These are phyloP conservation scores for Serilophus lunatus DNA, from an alignment of 2,113 vertebrate genomes.

Conservation along the genomic window DNA sequence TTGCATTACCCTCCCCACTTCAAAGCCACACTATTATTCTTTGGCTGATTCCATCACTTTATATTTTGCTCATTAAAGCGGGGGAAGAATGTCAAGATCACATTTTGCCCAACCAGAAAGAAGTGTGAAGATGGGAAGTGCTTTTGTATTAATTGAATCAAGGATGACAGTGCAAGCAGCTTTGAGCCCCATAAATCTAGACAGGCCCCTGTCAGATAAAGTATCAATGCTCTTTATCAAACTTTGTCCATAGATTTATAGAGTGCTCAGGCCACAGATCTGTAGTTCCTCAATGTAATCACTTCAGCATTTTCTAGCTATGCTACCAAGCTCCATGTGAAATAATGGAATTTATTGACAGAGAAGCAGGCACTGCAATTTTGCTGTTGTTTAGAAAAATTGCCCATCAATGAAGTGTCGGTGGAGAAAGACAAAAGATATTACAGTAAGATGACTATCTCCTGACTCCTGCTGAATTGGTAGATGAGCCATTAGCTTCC, in stretches of 20 bases:
- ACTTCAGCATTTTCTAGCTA: conserved; percentile 54
- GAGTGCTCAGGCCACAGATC: conserved; percentile 59
- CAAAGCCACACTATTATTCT: background rate
- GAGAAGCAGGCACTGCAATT: conserved; percentile 61
- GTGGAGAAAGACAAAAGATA: conserved; percentile 60
- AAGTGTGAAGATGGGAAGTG: background rate
- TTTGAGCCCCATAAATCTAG: conserved; percentile 53
- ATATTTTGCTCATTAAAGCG: conserved; percentile 17
- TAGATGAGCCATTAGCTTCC: conserved; percentile 30
- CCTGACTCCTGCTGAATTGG: conserved; percentile 52
- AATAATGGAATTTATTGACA: conserved; percentile 74
- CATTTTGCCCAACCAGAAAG: conserved; percentile 20
- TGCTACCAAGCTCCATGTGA: conserved; percentile 51
- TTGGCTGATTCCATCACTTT: background rate
- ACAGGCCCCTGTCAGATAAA: conserved; percentile 51
- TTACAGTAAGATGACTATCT: conserved; percentile 47
- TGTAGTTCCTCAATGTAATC: conserved; percentile 61
- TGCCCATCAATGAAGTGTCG: conserved; percentile 67
- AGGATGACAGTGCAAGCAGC: background rate
- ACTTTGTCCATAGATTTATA: conserved; percentile 68
- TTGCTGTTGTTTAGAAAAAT: conserved; percentile 71
- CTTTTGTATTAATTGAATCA: conserved; percentile 55
- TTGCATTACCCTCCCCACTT: background rate
- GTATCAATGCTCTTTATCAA: conserved; percentile 67
- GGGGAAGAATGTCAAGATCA: background rate